Conservation (phyloP, 2,888 invertebrate genomes). For the Pocota personata region DNA sequence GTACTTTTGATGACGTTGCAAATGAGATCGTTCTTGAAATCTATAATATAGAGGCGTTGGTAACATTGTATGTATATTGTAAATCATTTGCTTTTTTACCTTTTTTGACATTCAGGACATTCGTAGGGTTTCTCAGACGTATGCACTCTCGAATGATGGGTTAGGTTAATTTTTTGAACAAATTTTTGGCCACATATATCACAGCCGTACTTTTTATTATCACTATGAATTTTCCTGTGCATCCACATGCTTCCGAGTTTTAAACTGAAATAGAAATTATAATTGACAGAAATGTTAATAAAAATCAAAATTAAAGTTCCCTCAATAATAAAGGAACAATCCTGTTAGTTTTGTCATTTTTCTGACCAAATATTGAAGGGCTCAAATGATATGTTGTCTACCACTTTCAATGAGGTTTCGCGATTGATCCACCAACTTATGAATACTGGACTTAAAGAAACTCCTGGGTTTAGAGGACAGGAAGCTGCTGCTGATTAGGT, state of each 20-base stretch:
- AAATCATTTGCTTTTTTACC: constrained; percentile 64
- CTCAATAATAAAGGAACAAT: neutral
- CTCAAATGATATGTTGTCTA: no score
- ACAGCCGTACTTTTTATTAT: constrained; percentile 82
- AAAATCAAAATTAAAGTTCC: neutral
- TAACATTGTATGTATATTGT: neutral
- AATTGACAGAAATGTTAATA: neutral
- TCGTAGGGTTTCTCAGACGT: constrained; percentile 82
- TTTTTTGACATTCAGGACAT: constrained; percentile 82
- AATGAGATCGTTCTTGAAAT: constrained; percentile 82
- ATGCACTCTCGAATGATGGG: constrained; percentile 82
- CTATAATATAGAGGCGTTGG: constrained; percentile 51
- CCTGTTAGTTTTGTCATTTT: no score
- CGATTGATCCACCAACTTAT: no score
- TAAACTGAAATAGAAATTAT: constrained; percentile 76
- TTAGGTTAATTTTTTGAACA: constrained; percentile 82
- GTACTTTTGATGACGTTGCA: constrained; percentile 82
- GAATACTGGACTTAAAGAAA: no score
- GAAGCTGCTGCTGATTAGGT: no score
- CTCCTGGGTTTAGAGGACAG: no score
- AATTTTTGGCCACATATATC: constrained; percentile 83
- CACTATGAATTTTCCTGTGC: constrained; percentile 82
- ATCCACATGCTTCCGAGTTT: constrained; percentile 83
- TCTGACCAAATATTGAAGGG: no score
- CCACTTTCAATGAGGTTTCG: no score